Conservation (phyloP, 2,797 vertebrate genomes). For the Urophycis tenuis region DNA sequence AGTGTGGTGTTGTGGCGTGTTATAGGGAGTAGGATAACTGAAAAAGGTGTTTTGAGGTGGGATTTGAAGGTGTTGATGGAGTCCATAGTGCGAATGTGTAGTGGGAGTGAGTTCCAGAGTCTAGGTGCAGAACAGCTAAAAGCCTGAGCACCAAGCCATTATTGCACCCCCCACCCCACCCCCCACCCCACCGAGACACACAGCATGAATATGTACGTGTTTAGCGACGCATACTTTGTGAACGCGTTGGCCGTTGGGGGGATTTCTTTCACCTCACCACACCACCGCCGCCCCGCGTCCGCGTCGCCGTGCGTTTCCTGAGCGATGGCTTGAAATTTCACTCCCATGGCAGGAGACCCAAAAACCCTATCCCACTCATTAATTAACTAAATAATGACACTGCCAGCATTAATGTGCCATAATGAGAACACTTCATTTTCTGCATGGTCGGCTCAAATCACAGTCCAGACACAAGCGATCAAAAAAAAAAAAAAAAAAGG, state of each 20-base stretch:
- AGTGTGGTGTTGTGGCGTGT: no score
- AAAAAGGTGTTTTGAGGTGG: no score
- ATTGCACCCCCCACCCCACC: no score
- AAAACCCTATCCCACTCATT: background rate
- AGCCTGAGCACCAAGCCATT: no score
- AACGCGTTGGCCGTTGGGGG: background rate
- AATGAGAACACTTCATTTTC: conserved; percentile 35
- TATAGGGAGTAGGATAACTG: no score
- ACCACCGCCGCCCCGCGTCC: background rate
- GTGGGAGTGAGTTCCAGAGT: no score
- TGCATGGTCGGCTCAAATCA: conserved; percentile 26
- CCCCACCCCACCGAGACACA: background rate
- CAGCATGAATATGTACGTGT: background rate
- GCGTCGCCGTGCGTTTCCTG: background rate
- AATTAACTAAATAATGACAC: conserved; percentile 2
- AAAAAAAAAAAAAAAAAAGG: conserved; percentile 28
- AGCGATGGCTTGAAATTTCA: background rate
- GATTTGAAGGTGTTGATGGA: no score
- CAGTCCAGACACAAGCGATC: conserved; percentile 24
- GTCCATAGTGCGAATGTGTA: no score
- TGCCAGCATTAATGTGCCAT: background rate
- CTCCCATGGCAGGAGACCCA: background rate
- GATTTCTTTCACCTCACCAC: background rate
- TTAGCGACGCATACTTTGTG: background rate
- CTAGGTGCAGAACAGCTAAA: no score